Percentiles rank a stretch among this genome's conserved stretches.
Evolutionary conservation across 2,888 invertebrate species (phyloP).

Genomic region (Drosophila mimica): DNA sequence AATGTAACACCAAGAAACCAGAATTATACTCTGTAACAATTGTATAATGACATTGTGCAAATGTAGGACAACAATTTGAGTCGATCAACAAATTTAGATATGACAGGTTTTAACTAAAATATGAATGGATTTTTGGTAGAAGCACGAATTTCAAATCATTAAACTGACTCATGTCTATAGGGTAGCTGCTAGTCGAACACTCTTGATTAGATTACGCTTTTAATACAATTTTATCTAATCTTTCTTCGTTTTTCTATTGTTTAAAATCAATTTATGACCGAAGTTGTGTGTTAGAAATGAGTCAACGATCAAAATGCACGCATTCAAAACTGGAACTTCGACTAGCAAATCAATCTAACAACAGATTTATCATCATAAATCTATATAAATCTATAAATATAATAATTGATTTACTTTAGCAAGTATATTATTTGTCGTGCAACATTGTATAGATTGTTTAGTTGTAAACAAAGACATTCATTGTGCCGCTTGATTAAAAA

Average conservation of each 20-base stretch:
- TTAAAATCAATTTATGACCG: conserved; percentile 12
- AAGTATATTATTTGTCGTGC: conserved; percentile 2
- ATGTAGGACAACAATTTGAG: not conserved
- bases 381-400: not conserved
- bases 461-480: conserved; percentile 21
- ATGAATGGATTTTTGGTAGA: not conserved
- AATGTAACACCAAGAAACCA: conserved; percentile 31
- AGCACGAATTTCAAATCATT: too few species aligned
- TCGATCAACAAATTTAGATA: not conserved
- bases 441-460: conserved; percentile 2
- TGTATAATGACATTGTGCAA: not conserved
- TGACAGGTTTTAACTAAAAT: not conserved
- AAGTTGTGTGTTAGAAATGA: conserved; percentile 18
- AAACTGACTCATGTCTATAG: not conserved
- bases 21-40: not conserved
- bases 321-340: conserved; percentile 7
- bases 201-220: not conserved
- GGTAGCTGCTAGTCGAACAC: not conserved
- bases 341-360: conserved; percentile 1
- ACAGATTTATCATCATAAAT: too few species aligned
- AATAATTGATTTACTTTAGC: not conserved
- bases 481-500: conserved; percentile 6
- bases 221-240: conserved; percentile 46
- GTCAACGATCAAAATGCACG: conserved; percentile 39
- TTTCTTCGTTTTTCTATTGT: not conserved